phyloP scores from a whole-genome alignment of 2,113 vertebrate species.

The Mobula birostris region DNA sequence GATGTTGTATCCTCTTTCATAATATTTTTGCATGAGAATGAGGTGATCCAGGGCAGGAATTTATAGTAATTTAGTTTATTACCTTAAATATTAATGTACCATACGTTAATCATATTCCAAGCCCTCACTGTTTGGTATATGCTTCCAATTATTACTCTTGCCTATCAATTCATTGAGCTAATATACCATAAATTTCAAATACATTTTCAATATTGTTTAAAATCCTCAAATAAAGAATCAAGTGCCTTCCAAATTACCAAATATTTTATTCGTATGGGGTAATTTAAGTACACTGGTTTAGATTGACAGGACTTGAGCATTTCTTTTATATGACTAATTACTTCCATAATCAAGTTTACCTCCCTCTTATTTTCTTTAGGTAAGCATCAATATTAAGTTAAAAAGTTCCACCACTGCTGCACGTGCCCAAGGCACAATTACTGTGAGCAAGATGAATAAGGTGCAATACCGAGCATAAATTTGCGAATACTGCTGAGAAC shows the following conservation, averaged over 20 bases:
- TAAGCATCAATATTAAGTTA: background rate
- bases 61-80: background rate
- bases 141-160: background rate
- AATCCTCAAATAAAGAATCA: background rate
- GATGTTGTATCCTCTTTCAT: background rate
- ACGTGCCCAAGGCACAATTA: background rate
- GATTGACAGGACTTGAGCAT: too few species aligned
- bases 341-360: background rate
- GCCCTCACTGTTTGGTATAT: background rate
- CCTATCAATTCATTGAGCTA: background rate
- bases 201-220: background rate
- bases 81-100: background rate
- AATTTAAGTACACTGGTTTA: background rate
- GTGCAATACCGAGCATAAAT: background rate
- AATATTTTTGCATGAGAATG: background rate
- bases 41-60: background rate
- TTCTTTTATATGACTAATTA: background rate
- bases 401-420: background rate
- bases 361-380: background rate
- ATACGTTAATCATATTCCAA: background rate
- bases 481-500: background rate
- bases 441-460: background rate
- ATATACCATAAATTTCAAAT: background rate
- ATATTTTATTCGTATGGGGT: background rate
- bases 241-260: background rate